Base-by-base conservation (phyloP, 2,888 invertebrate species). In the Cyclophora punctaria region DNA sequence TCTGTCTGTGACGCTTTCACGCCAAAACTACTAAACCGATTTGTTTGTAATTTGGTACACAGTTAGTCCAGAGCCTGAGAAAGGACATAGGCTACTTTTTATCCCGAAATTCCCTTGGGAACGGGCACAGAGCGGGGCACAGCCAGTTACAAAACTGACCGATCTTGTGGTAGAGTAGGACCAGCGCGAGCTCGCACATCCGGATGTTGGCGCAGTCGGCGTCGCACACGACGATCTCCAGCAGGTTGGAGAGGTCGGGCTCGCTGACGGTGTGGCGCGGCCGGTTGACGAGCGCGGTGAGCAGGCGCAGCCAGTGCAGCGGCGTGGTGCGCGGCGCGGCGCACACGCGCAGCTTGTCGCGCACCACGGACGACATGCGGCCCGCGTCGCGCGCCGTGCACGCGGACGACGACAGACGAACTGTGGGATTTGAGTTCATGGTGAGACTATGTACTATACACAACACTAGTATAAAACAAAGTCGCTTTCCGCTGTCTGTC, bases 321-420 rank as follows among this genome's bases (percentile, higher is more conserved):
- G 93, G 89, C 0, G 93, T 93, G 54, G 92, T 83, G 3, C 91
- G 90, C 48, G 89, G 81, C 48, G 90, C 87, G 50, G 89, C 90
- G 56, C 91, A 90, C 5, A 78, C 61, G 59, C 92, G 92, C 65
- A 96, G 89, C 84, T 97, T 97, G 80, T 93, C 92, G 33, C 90
- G 90, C 66, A 97, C 92, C 53, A 96, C 93, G 53, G 91, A 91
- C 50, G 96, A 94, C 97, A 97, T 97, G 60, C 97, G 93, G 34
- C 91, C 84, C 69, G 97, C 91, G 87, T 97, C 97, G 64, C 95
- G 93, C 48, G 93, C 91, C 35, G 95, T 95, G 84, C 96, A 96
- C 70, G 94, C 93, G 69, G 95, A 95, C 78, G 95, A 92, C 0
- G 91, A 91, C 56, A 92, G 90, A 2, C 90, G 89, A 46, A 89